A percentile compares a stretch with the other conserved stretches of the same genome.
Conservation (phyloP, 2,113 vertebrate species). For the Phylloscopus trochiloides region DNA sequence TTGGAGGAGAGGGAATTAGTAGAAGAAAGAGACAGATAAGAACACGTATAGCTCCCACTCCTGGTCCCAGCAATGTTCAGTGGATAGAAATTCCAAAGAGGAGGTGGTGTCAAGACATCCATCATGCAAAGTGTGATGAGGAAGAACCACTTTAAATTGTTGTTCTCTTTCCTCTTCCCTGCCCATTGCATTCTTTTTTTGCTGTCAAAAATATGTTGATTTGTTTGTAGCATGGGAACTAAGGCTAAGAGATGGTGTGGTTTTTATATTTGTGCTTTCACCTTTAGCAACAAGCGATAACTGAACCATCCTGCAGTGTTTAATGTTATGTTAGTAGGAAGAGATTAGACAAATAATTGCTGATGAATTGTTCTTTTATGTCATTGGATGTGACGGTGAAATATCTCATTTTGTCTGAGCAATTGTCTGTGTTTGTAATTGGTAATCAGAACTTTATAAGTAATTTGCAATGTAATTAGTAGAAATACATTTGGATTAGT, state of each 20-base stretch:
- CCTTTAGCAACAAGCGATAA: neutral
- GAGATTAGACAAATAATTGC: neutral
- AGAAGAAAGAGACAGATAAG: neutral
- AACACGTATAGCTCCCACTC: fast-evolving
- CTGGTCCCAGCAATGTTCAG: neutral
- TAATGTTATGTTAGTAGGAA: neutral
- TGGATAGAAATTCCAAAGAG: neutral
- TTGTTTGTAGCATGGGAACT: neutral
- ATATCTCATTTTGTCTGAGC: neutral
- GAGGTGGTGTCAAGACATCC: neutral
- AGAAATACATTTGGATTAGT: neutral
- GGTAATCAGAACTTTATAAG: neutral
- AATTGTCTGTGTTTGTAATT: neutral
- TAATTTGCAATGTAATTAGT: neutral
- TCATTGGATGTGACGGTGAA: neutral
- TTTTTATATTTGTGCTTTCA: neutral
- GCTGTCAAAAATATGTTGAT: neutral
- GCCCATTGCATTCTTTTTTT: fast-evolving
- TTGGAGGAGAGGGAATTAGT: neutral
- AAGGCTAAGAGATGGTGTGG: neutral
- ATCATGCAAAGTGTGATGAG: neutral
- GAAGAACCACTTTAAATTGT: neutral
- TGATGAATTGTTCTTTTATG: neutral
- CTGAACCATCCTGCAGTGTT: neutral
- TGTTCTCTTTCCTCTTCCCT: neutral